A percentile compares a stretch with the other conserved stretches of the same genome.
Evolutionary conservation across 2,888 invertebrate species (phyloP).

Genomic region (Junonia oenone): DNA sequence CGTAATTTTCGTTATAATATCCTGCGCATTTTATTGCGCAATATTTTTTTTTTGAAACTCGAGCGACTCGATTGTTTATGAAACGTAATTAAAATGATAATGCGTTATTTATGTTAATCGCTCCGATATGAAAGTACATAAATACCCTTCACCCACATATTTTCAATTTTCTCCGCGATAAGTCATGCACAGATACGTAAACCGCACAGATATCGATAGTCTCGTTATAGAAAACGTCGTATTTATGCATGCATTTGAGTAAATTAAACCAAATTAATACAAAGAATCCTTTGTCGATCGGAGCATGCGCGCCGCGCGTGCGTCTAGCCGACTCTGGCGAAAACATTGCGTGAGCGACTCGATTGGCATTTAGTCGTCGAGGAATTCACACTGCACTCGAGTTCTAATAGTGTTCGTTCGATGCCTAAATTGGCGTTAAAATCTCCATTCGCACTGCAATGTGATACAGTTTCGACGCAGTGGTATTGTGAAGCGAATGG

Average conservation of each 20-base stretch:
- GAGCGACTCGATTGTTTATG: neutral
- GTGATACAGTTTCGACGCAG: neutral
- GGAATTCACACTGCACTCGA: constrained; percentile 28
- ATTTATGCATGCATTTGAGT: constrained; percentile 32
- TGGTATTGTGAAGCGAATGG: neutral
- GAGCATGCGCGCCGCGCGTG: constrained; percentile 38
- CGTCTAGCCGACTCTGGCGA: constrained; percentile 34
- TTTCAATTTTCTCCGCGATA: neutral
- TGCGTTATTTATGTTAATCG: neutral
- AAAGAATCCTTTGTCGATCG: constrained; percentile 35
- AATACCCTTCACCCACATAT: constrained; percentile 10
- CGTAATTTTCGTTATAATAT: neutral
- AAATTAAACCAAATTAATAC: constrained; percentile 37
- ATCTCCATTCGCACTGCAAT: neutral
- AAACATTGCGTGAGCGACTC: constrained; percentile 44
- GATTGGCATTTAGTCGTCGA: constrained; percentile 33
- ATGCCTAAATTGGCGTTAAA: constrained; percentile 4
- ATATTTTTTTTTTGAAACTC: neutral
- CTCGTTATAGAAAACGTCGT: constrained; percentile 29
- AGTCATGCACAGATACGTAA: neutral
- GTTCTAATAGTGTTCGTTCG: neutral
- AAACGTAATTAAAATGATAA: neutral
- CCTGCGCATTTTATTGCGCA: constrained; percentile 1
- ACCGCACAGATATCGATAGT: neutral
- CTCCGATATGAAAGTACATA: constrained; percentile 6